Base-by-base conservation (phyloP, 2,113 vertebrate genomes). In the Macquaria australasica region DNA sequence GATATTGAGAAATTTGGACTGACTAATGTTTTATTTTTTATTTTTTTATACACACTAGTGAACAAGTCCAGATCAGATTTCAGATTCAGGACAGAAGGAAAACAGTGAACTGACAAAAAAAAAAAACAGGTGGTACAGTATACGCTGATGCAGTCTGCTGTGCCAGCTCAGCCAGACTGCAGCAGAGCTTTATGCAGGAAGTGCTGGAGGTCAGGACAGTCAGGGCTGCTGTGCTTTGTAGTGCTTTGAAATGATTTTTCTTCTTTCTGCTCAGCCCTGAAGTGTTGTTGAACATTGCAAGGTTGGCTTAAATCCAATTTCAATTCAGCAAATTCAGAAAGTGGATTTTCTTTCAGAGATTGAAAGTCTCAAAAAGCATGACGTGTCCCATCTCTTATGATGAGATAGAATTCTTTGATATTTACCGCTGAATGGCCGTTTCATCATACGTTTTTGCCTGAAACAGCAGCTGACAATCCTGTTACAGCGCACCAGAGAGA, bases 321-420 rank as follows among this genome's bases (percentile, higher is more conserved):
- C 69, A 67, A 31, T 75, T 86, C 48, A 48, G 79, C 82, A 73
- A 58, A 69, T 85, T 86, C 70, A 79, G 59, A 90, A 89, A 92
- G 79, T 72, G 78, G 81, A 83, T 87, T 89, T 89, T 84, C 69
- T 76, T 25, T 74, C 37, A 7, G 10, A 59, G 80, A 78, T 59
- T 53, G 76, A 81, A 80, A 64, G 59, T 48, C 14, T 20, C 16
- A 48, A 8, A 64, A 18, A 60, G 67, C 64, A 14, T 23, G 82
- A 62, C 28, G 20, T 1, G 48, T 66, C 73, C 78, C 14, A 2
- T 77, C 34, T 58, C 15, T 16, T 25, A 8, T 10, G 56, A 78
- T 53, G 64, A 73, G 71, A 70, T 50, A 0, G 72, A 71, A 43
- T 8, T 62, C 51, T 73, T 73, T 16, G 25, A 69, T 77, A 45